Base-by-base conservation (phyloP, 1,140 invertebrate genomes). In the Drosophila sulfurigaster region DNA sequence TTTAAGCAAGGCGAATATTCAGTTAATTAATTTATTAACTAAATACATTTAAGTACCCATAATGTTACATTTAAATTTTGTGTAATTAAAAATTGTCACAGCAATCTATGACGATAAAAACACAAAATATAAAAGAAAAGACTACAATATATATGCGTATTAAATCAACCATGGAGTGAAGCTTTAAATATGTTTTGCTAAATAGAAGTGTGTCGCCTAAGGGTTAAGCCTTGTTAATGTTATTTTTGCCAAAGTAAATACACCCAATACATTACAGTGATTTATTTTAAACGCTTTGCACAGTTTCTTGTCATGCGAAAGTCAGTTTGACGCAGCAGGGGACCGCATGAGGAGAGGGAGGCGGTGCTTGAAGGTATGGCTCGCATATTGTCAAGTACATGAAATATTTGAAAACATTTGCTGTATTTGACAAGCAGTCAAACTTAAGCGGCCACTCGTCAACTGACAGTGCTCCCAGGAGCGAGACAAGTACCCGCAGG, bases 371-470 rank as follows among this genome's bases (percentile, higher is more conserved):
- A 20, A 46, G 54, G 43, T 10, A 70, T 52, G 59, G 35, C 59
- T 57, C 52, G 15, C 64, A 70, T 78, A 88, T 87, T 88, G 83
- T 80, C 78, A 88, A 88, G 83, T 89, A 73, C 68, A 78, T 83
- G 80, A 88, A 88, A 87, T 87, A 88, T 88, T 75, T 89, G 69
- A 89, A 89, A 89, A 89, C 83, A 89, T 88, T 88, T 88, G 60
- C 77, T 88, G 85, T 81, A 66, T 88, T 88, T 88, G 83, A 88
- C 85, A 88, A 89, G 85, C 85, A 75, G 85, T 88, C 83, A 88
- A 88, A 89, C 65, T 81, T 81, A 87, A 88, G 85, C 80, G 83
- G 63, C 66, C 80, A 82, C 80, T 87, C 73, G 69, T 82, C 82
- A 86, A 82, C 62, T 68, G 75, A 74, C 71, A 68, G 57, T 58